Conservation (phyloP, 2,113 vertebrate species). For the Jaculus jaculus region DNA sequence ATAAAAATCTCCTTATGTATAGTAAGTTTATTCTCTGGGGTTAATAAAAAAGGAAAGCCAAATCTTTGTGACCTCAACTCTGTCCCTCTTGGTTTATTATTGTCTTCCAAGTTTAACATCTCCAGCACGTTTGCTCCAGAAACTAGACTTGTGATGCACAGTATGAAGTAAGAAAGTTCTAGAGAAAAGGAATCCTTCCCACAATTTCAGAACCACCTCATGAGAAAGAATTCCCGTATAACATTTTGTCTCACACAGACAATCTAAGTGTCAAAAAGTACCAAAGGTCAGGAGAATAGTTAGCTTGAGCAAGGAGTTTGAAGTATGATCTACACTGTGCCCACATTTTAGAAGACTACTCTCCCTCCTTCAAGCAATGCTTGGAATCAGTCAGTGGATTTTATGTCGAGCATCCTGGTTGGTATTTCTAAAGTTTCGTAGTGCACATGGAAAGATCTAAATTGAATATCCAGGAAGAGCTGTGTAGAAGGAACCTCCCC, state of each 20-base stretch:
- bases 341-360: neutral
- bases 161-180: slow-evolving; percentile 8
- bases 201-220: slow-evolving; percentile 23
- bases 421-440: slow-evolving; percentile 40
- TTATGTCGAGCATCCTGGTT: slow-evolving; percentile 31
- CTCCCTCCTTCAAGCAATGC: neutral
- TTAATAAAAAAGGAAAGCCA: neutral
- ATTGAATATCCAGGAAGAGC: neutral
- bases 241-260: slow-evolving; percentile 6
- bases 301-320: neutral
- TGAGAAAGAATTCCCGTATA: neutral
- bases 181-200: neutral
- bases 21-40: slow-evolving; percentile 2
- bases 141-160: neutral
- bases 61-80: neutral
- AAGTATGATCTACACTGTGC: neutral
- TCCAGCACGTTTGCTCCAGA: slow-evolving; percentile 2
- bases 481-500: neutral
- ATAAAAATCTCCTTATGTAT: slow-evolving; percentile 8
- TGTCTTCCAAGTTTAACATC: slow-evolving; percentile 25
- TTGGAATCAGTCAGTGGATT: slow-evolving; percentile 24
- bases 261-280: neutral
- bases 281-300: neutral
- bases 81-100: neutral
- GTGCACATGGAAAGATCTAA: slow-evolving; percentile 20